These are phyloP conservation scores for Drosophila sp. DNA, from an alignment of 1,140 invertebrate species.

Conservation along the genomic window DNA sequence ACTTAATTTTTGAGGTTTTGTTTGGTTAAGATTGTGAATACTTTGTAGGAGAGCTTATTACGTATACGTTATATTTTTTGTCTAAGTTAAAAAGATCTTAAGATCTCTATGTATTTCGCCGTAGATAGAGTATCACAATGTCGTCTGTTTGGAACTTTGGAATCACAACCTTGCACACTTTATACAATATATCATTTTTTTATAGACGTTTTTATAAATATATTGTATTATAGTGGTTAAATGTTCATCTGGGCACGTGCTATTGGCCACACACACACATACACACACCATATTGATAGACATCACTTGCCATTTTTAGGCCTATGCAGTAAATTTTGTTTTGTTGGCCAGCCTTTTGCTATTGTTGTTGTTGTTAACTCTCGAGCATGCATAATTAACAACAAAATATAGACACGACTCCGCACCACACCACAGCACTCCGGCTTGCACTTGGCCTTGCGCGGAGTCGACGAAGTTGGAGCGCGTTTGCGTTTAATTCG, in stretches of 20 bases:
- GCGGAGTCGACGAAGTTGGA: constrained; percentile 43
- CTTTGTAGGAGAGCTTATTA: too few species aligned
- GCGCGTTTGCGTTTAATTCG: constrained; percentile 61
- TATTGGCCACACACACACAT: constrained; percentile 12
- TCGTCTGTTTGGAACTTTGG: background rate
- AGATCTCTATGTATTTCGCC: too few species aligned
- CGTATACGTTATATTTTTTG: too few species aligned
- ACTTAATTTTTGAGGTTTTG: too few species aligned
- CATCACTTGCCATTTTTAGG: constrained; percentile 53
- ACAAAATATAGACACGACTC: constrained; percentile 35
- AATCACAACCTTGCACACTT: constrained; percentile 1
- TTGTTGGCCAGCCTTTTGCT: constrained; percentile 28
- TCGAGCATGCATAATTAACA: constrained; percentile 57
- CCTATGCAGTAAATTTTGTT: constrained; percentile 53
- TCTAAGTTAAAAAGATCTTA: too few species aligned
- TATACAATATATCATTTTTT: constrained; percentile 1
- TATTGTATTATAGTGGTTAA: constrained; percentile 7
- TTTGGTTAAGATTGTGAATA: too few species aligned
- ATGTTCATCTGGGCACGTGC: constrained; percentile 30
- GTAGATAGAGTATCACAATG: background rate
- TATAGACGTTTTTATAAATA: background rate
- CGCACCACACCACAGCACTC: background rate
- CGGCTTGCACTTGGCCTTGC: constrained; percentile 74
- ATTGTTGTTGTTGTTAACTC: constrained; percentile 44
- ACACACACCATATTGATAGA: constrained; percentile 9